Conservation (phyloP, 2,888 invertebrate genomes). For the Ochlodes sylvanus region DNA sequence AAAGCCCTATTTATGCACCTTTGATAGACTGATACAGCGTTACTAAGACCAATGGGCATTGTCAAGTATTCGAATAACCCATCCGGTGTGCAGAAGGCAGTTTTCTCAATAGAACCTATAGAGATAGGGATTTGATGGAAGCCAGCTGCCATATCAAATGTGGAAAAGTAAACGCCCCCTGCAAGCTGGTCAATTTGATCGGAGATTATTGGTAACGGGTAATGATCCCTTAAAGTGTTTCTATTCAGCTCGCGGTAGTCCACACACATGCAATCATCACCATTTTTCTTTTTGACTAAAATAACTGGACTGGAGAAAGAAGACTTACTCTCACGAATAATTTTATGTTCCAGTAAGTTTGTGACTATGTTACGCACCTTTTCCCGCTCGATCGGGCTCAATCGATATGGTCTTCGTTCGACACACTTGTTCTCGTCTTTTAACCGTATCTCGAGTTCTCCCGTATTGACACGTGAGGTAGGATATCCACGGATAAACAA, state of each 20-base stretch:
- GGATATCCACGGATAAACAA: too few relatives aligned
- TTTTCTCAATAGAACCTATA: slow-evolving; percentile 47
- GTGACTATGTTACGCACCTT: slow-evolving; percentile 47
- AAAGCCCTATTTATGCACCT: slow-evolving; percentile 43
- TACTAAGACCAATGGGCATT: slow-evolving; percentile 51
- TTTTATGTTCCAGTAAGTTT: slow-evolving; percentile 48
- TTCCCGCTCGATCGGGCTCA: slow-evolving; percentile 49
- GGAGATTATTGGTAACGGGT: slow-evolving; percentile 46
- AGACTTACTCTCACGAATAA: slow-evolving; percentile 51
- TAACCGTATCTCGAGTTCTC: slow-evolving; percentile 43
- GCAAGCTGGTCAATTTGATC: slow-evolving; percentile 49
- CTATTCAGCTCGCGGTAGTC: slow-evolving; percentile 47
- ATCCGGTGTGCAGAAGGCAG: slow-evolving; percentile 51
- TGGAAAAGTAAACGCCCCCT: slow-evolving; percentile 38
- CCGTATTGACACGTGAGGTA: too few relatives aligned
- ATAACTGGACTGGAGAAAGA: slow-evolving; percentile 51
- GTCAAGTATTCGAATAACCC: slow-evolving; percentile 49
- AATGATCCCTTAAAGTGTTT: slow-evolving; percentile 46
- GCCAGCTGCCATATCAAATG: slow-evolving; percentile 47
- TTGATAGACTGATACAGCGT: slow-evolving; percentile 48
- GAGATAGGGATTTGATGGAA: slow-evolving; percentile 49
- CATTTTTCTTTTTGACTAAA: slow-evolving; percentile 51
- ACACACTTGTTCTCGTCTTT: slow-evolving; percentile 48
- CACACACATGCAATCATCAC: slow-evolving; percentile 49
- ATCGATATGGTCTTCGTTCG: slow-evolving; percentile 49